Evolutionary conservation across 1,140 invertebrate genomes (phyloP), one percentile per base, ranked within the genome.

Genomic region (Maconellicoccus hirsutus): DNA sequence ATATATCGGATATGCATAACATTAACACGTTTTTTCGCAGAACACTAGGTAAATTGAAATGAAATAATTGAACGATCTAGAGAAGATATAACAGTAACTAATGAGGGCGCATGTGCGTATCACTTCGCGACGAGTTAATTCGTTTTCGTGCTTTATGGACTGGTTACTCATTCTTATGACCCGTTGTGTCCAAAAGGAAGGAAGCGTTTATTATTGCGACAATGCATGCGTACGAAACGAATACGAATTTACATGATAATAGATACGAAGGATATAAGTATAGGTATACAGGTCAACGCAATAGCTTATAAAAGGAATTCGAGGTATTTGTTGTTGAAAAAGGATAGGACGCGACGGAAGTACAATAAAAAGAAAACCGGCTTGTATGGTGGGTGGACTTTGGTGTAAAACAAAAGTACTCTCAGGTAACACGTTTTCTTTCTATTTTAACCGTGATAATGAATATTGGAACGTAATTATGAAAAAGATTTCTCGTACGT

Each of bases 161-260:
- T 52, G 12, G 42, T 19, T 52, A 6, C 2, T 6, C 6, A 52
- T 52, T 52, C 42, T 19, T 52, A 52, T 52, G 42, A 52, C 42
- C 42, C n/a, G 42, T 16, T 19, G 42, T 52, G 29, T 52, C 42
- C 10, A 16, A 52, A 52, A 19, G 42, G 16, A 52, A 52, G 42
- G 42, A 52, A 52, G n/a, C 42, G 42, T 52, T 52, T 52, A 52
- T 52, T 52, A 52, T 52, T 52, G 42, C 42, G 42, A 52, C 42
- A 52, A 52, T 52, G 42, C 12, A 52, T 8, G 42, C 42, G 42
- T 52, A 52, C 16, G 42, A 52, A 52, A 52, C 10, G 42, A 52
- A 52, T 52, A 52, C 10, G n/a, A 52, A 52, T 52, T 52, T 52
- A 52, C 42, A 52, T 52, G 42, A 52, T 52, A 52, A 52, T 52